These are phyloP conservation scores for Nansenia antarctica DNA, from an alignment of 2,113 vertebrate species.

Conservation along the genomic window DNA sequence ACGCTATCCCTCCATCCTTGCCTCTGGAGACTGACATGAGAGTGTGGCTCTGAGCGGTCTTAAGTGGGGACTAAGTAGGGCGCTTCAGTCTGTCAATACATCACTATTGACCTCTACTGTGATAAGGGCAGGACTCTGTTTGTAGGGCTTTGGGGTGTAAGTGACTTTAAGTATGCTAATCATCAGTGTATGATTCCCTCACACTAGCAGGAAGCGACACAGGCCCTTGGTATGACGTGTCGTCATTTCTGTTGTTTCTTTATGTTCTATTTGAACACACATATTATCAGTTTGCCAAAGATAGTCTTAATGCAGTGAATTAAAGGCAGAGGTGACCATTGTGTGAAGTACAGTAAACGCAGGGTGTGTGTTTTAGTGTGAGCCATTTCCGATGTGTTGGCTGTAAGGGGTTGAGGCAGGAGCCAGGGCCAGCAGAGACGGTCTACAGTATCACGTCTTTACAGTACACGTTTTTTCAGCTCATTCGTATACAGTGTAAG, in stretches of 20 bases:
- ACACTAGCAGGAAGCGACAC: no score
- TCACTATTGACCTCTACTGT: conserved; percentile 57
- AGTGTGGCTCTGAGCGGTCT: conserved; percentile 44
- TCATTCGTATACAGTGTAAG: no score
- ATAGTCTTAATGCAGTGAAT: background rate
- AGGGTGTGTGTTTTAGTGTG: background rate
- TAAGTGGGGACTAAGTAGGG: conserved; percentile 65
- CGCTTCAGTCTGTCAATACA: conserved; percentile 77
- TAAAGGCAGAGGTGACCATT: background rate
- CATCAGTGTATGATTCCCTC: no score
- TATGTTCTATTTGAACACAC: background rate
- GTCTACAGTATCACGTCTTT: no score
- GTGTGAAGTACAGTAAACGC: background rate
- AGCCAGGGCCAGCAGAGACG: background rate
- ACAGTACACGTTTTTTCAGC: no score
- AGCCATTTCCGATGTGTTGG: background rate
- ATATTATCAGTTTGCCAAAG: background rate
- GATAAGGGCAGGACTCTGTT: background rate
- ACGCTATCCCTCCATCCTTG: conserved; percentile 25
- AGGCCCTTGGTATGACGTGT: background rate
- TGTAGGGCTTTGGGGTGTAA: background rate
- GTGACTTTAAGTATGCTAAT: background rate
- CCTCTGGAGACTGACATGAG: conserved; percentile 56
- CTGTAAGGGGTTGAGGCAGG: background rate
- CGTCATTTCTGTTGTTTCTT: background rate